These are phyloP conservation scores for Baryphthengus martii DNA, from an alignment of 2,113 vertebrate genomes.

Conservation along the genomic window DNA sequence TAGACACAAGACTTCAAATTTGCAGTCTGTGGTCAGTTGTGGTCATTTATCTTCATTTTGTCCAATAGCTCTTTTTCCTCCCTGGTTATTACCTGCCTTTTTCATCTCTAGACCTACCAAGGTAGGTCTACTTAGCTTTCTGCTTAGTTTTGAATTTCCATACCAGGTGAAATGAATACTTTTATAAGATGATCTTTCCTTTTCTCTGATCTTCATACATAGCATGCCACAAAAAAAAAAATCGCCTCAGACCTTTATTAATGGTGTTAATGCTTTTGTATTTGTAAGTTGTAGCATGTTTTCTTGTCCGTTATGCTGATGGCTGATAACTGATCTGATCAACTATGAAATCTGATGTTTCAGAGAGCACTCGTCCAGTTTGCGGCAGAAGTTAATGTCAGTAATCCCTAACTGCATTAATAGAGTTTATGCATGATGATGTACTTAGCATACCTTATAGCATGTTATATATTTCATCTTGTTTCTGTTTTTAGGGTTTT, in stretches of 20 bases:
- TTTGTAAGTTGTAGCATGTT: neutral
- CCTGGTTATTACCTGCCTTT: neutral
- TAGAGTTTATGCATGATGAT: neutral
- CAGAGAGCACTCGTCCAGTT: neutral
- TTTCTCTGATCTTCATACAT: neutral
- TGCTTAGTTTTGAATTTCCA: neutral
- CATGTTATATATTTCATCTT: neutral
- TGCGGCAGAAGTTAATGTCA: neutral
- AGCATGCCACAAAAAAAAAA: neutral
- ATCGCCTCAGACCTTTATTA: neutral
- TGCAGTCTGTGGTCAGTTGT: neutral
- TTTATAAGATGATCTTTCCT: neutral
- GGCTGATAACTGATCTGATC: neutral
- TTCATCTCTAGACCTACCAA: neutral
- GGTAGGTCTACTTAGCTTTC: no score
- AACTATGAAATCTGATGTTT: neutral
- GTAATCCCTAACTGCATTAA: neutral
- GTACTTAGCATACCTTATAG: neutral
- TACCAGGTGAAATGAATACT: neutral
- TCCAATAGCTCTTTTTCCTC: neutral
- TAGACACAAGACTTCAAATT: neutral
- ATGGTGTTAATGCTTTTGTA: neutral
- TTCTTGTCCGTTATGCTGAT: neutral
- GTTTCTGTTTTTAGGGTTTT: neutral
- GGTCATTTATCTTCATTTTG: neutral